Conservation (phyloP, 2,113 vertebrate species). For the Micronisus gabar region DNA sequence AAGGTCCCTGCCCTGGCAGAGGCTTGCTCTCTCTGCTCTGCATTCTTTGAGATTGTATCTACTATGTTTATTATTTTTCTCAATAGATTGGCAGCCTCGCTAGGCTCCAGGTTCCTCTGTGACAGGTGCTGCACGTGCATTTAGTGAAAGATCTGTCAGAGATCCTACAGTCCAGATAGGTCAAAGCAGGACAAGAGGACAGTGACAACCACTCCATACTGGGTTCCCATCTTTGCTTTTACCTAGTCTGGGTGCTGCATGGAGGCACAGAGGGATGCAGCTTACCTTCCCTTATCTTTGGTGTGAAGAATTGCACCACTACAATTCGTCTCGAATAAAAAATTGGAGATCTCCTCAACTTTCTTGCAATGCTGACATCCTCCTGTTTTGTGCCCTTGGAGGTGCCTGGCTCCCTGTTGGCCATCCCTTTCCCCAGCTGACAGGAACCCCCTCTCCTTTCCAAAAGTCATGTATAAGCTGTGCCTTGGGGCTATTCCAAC, state of each 20-base stretch:
- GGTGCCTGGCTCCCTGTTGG: neutral
- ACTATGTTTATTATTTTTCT: neutral
- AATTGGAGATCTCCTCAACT: neutral
- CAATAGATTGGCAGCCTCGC: neutral
- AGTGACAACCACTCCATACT: neutral
- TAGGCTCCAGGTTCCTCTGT: neutral
- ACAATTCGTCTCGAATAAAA: neutral
- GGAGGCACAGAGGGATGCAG: neutral
- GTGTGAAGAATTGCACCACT: neutral
- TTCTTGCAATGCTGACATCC: neutral
- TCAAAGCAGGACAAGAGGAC: neutral
- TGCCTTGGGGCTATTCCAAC: neutral
- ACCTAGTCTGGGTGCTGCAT: rapidly evolving
- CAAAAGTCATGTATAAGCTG: neutral
- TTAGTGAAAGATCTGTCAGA: neutral
- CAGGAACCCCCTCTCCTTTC: neutral
- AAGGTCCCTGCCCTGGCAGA: neutral
- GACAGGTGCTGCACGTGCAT: neutral
- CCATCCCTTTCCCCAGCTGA: neutral
- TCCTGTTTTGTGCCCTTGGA: neutral
- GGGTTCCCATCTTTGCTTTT: neutral
- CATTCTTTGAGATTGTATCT: neutral
- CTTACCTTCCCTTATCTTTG: neutral
- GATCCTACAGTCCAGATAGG: neutral
- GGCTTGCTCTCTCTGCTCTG: neutral